Conservation (phyloP, 2,888 invertebrate genomes). For the Koerneria pararmatus region DNA sequence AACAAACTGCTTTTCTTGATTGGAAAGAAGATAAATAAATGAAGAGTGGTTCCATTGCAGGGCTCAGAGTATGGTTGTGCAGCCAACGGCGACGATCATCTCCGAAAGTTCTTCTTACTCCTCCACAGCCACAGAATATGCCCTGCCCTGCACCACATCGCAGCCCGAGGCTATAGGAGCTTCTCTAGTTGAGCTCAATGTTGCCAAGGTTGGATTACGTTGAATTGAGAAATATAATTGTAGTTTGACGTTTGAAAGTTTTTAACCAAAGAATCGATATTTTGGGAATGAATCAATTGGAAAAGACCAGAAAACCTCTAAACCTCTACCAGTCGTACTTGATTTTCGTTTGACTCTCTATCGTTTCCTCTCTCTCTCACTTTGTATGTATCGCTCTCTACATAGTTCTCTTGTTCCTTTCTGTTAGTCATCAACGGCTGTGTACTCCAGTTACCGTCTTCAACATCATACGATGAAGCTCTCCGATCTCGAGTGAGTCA, state of each 20-base stretch:
- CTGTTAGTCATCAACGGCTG: too few species aligned
- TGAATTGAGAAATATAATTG: too few species aligned
- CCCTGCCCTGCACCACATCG: not conserved
- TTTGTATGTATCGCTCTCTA: too few species aligned
- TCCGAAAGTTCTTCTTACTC: too few species aligned
- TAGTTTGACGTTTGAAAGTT: not conserved
- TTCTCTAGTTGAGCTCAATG: slow-evolving; percentile 14
- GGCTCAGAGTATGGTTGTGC: slow-evolving; percentile 16
- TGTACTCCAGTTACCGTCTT: slow-evolving; percentile 24
- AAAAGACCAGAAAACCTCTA: not conserved
- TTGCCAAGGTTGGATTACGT: not conserved
- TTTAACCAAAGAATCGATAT: not conserved
- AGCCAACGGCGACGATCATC: slow-evolving; percentile 9
- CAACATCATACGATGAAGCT: slow-evolving; percentile 40
- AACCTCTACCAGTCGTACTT: too few species aligned
- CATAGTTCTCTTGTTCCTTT: too few species aligned
- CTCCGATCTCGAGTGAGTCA: too few species aligned
- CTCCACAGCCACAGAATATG: not conserved
- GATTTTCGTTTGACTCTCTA: too few species aligned
- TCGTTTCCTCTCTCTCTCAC: too few species aligned
- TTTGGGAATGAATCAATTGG: not conserved
- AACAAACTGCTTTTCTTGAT: too few species aligned
- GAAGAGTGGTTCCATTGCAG: not conserved
- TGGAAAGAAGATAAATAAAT: not conserved
- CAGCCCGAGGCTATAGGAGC: not conserved